Base-by-base conservation (phyloP, 1,140 invertebrate genomes). In the Neotoxoptera formosana region DNA sequence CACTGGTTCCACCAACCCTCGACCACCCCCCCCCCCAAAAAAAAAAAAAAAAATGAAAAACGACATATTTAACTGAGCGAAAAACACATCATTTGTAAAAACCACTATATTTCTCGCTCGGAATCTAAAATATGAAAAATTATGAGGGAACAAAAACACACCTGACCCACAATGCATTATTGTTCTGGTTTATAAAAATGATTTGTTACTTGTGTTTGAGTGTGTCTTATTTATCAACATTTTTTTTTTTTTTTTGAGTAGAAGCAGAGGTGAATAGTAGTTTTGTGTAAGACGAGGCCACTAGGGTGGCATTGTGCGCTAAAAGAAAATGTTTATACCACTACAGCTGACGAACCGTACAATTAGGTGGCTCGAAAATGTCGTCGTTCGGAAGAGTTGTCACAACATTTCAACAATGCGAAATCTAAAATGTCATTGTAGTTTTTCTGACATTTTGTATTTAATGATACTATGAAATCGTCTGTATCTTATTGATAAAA, bases 41-140 rank as follows among this genome's bases (percentile, higher is more conserved):
- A 76, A 76, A 81, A 20, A n/a, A 34, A 83, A 36, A 21, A 21
- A 83, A 21, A n/a, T 34, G 47, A n/a, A 76, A 36, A 41, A 23
- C 30, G 36, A 23, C n/a, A 36, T 67, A 67, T n/a, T 67, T n/a
- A 67, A 30, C 60, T 67, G 60, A 67, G 30, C 11, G 9, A 30
- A 67, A 67, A 67, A 67, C 4, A 17, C 6, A n/a, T n/a, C 14
- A 34, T 76, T 76, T 76, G 60, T 76, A 76, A 76, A 81, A 83
- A 83, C 20, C 81, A 36, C 36, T 36, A 36, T 83, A 36, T 83
- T 83, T 34, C 34, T 83, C 34, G 36, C 81, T 23, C 34, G 41
- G 34, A 83, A 41, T 83, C 81, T 81, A 83, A 83, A 41, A 83
- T 83, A 45, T 84, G 83, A 84, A 84, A 84, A 84, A 84, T 84